phyloP scores from a whole-genome alignment of 2,888 invertebrate species.

The Rhaphigaster nebulosa region DNA sequence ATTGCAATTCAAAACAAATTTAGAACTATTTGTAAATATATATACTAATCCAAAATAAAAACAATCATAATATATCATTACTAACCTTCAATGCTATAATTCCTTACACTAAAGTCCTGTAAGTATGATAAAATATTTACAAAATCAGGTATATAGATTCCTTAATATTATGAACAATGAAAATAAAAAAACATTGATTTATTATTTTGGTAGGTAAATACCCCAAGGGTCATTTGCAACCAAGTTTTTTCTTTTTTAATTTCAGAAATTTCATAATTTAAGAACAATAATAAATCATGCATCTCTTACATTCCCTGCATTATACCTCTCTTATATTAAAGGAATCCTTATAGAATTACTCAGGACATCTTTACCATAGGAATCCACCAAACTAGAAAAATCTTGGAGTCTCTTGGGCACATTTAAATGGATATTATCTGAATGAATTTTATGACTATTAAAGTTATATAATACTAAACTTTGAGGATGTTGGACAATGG shows the following conservation, averaged over 20 bases:
- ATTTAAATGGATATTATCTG: neutral
- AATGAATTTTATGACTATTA: too few species aligned
- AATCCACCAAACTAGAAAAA: neutral
- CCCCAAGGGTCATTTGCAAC: neutral
- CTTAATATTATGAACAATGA: neutral
- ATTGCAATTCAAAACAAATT: slow-evolving; percentile 63
- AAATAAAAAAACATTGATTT: neutral
- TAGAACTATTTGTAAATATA: slow-evolving; percentile 66
- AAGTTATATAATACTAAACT: neutral
- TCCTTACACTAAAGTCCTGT: slow-evolving; percentile 14
- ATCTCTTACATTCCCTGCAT: neutral
- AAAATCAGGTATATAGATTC: neutral
- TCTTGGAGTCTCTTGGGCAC: neutral
- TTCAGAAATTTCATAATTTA: neutral
- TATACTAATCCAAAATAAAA: slow-evolving; percentile 65
- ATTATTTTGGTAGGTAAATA: neutral
- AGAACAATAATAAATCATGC: neutral
- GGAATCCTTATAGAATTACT: neutral
- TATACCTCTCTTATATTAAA: neutral
- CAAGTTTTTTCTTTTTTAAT: neutral
- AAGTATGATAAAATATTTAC: neutral
- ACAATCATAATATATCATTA: slow-evolving; percentile 51
- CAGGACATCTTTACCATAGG: neutral
- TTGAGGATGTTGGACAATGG: too few species aligned
- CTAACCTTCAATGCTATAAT: slow-evolving; percentile 5